Base-by-base conservation (phyloP, 1,140 invertebrate genomes). In the Atta cephalotes region DNA sequence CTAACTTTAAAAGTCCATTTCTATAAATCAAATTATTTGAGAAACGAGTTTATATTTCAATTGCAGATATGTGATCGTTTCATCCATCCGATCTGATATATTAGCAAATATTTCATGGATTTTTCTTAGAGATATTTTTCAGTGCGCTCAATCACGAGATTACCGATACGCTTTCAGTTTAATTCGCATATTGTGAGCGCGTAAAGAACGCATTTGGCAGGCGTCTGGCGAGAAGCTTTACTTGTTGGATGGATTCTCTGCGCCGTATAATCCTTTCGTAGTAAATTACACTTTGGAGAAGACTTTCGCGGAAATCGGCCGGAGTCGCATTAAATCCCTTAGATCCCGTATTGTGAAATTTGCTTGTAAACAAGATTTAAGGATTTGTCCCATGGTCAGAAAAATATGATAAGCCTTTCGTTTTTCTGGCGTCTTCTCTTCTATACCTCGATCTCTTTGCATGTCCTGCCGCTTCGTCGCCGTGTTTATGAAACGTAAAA, bases 401-500 rank as follows among this genome's bases (percentile, higher is more conserved):
- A 93, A 94, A 93, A 93, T 92, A 92, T 92, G 81, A 90, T 93
- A 94, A 94, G 90, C 92, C 91, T 77, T 89, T 90, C 78, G 70
- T 89, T 89, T 87, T 89, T 87, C 65, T 86, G 53, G 66, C 87
- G 58, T 82, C 70, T 68, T 77, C 35, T 62, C 49, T 77, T 78
- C 70, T 81, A 35, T 35, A 39, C 9, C 85, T 76, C 65, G 49
- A 56, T 82, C 70, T 76, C 56, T 18, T 45, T 21, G 39, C 79
- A 0, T 65, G 60, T 25, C 31, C 35, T 39, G 35, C 56, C 39
- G 18, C 6, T 51, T 45, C 86, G 77, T 79, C 82, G 72, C 60
- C 76, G 74, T 95, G 94, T 95, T 95, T 95, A 95, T 94, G 94
- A 94, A 95, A 95, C 91, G 90, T 93, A 95, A 95, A 95, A 95